Evolutionary conservation across 2,797 vertebrate species (phyloP), one percentile per base, ranked within the genome.

Genomic region (Thripadectes ignobilis): DNA sequence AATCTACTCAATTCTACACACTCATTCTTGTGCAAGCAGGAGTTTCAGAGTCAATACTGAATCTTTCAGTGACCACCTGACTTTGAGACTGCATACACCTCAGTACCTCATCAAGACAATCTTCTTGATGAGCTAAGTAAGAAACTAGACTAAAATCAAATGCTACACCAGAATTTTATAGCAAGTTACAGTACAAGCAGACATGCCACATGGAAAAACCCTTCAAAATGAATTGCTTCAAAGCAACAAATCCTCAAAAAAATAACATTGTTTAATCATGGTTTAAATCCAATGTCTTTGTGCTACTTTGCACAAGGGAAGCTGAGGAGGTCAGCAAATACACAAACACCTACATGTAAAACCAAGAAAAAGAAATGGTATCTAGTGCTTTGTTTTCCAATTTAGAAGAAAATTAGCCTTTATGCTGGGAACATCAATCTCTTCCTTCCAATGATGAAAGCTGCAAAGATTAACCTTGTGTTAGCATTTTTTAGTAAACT

Each of bases 401-500:
- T 77, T 83, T 67, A 69, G 27, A 92, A 89, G 48, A 45, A 93
- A 90, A 74, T 68, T 24, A 78, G 32, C 32, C 72, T 62, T 93
- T 77, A 36, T 22, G 52, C 5, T 43, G 19, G 36, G 76, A 62
- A 77, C 12, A 36, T 85, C 86, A 86, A 93, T 71, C 68, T 78
- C 75, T 77, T 96, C 87, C 55, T 96, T 93, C 75, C 58, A 85
- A 30, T 89, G 10, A 34, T 32, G 39, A 59, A 59, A 29, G 52
- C 34, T 93, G 26, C 66, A 94, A 93, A 93, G 45, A 95, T 78
- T 89, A 96, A 96, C 41, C 89, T 9, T 85, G 12, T 43, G 20
- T 82, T 57, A 90, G 39, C 57, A 93, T 62, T 14, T 82, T 96
- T 63, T 92, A 96, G 95, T 96, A 97, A 97, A 95, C 51, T 93